Conservation (phyloP, 1,140 invertebrate species). For the Acromyrmex echinatior region DNA sequence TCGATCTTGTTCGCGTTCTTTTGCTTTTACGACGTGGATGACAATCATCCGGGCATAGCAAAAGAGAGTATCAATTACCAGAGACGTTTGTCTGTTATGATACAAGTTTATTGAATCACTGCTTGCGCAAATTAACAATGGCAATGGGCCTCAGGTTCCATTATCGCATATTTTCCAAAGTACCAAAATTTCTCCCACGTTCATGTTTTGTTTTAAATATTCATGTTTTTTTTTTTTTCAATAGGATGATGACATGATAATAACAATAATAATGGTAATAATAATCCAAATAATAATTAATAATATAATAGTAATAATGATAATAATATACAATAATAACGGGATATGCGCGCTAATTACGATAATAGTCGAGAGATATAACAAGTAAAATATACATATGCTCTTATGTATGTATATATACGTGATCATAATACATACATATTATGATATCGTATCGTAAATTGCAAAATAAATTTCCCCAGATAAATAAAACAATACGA, state of each 20-base stretch:
- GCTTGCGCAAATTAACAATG: conserved; percentile 78
- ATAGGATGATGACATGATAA: conserved; percentile 54
- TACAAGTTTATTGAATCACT: conserved; percentile 83
- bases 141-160: conserved; percentile 68
- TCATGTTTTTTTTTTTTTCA: neutral
- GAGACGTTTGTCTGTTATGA: conserved; percentile 73
- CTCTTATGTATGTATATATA: conserved; percentile 66
- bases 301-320: conserved; percentile 69
- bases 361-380: conserved; percentile 79
- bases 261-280: conserved; percentile 68
- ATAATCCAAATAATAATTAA: conserved; percentile 72
- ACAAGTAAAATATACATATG: conserved; percentile 83
- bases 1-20: neutral
- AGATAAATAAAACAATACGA: conserved; percentile 63
- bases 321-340: conserved; percentile 81
- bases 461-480: conserved; percentile 73
- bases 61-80: conserved; percentile 31
- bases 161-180: conserved; percentile 45
- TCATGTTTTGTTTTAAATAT: conserved; percentile 36
- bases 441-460: conserved; percentile 71
- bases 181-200: conserved; percentile 69
- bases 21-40: neutral
- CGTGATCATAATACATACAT: conserved; percentile 48
- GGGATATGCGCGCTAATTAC: conserved; percentile 76
- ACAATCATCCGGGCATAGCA: neutral